Percentiles rank a stretch among this genome's conserved stretches.
phyloP scores from a whole-genome alignment of 2,797 vertebrate genomes.

The Sebastes matsubarae region DNA sequence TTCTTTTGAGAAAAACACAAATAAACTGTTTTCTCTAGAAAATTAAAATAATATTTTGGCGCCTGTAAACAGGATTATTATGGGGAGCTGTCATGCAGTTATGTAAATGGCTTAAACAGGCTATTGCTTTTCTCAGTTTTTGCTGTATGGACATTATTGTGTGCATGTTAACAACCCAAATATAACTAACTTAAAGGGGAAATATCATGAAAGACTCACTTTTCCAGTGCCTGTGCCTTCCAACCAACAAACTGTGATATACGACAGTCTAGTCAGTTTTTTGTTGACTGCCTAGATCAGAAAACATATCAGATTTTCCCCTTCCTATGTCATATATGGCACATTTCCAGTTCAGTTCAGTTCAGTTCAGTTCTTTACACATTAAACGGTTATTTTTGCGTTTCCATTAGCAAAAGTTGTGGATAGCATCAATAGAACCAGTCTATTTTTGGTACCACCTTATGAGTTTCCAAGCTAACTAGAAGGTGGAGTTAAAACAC shows the following conservation, averaged over 20 bases:
- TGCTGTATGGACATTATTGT: constrained; percentile 6
- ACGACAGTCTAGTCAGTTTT: not conserved
- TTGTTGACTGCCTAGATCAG: not conserved
- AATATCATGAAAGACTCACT: not conserved
- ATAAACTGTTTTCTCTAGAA: not conserved
- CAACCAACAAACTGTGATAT: not conserved
- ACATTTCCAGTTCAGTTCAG: too few relatives aligned
- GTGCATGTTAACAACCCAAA: not conserved
- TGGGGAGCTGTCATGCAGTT: constrained; percentile 33
- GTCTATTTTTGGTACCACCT: too few relatives aligned
- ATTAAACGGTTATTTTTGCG: too few relatives aligned
- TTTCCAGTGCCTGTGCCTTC: not conserved
- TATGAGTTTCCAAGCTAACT: too few relatives aligned
- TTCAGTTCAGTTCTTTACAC: too few relatives aligned
- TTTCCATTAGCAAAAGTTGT: too few relatives aligned
- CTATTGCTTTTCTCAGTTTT: constrained; percentile 1
- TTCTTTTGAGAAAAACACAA: not conserved
- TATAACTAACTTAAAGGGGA: not conserved
- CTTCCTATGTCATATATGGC: too few relatives aligned
- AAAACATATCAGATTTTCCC: not conserved
- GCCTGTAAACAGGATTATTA: constrained; percentile 50
- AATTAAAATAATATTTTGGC: constrained; percentile 12
- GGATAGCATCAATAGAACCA: too few relatives aligned
- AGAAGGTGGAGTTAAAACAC: too few relatives aligned
- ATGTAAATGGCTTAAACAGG: constrained; percentile 28